phyloP scores from a whole-genome alignment of 1,140 invertebrate genomes.

The Drosophila paulistorum region DNA sequence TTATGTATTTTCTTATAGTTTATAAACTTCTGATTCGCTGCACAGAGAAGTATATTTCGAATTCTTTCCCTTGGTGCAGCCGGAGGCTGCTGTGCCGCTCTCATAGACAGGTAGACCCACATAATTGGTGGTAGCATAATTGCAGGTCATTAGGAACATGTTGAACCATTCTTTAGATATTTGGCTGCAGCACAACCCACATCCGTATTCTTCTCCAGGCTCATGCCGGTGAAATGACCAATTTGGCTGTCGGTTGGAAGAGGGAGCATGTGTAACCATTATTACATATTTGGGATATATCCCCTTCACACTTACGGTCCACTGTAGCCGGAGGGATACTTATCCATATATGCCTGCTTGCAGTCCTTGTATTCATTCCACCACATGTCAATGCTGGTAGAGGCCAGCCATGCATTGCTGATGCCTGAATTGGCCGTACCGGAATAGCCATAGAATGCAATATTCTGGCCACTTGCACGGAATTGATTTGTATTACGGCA shows the following conservation, averaged over 20 bases:
- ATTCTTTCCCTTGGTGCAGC: neutral
- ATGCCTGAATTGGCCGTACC: neutral
- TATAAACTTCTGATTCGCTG: slow-evolving; percentile 1
- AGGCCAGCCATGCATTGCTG: slow-evolving; percentile 1
- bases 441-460: slow-evolving; percentile 44
- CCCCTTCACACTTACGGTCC: slow-evolving; percentile 30
- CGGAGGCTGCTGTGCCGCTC: neutral
- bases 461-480: slow-evolving; percentile 56
- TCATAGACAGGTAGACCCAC: neutral
- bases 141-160: no score
- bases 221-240: slow-evolving; percentile 37
- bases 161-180: neutral
- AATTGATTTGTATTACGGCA: slow-evolving; percentile 41
- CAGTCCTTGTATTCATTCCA: slow-evolving; percentile 37
- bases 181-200: slow-evolving; percentile 52
- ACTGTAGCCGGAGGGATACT: neutral
- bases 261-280: neutral
- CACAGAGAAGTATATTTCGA: neutral
- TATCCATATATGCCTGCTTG: no score
- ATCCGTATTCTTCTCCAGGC: slow-evolving; percentile 35
- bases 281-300: no score
- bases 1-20: no score
- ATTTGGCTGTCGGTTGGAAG: no score
- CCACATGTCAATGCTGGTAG: slow-evolving; percentile 28
- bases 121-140: neutral